Evolutionary conservation across 1,140 invertebrate genomes (phyloP).

Genomic region (Drosophila pruinosa): DNA sequence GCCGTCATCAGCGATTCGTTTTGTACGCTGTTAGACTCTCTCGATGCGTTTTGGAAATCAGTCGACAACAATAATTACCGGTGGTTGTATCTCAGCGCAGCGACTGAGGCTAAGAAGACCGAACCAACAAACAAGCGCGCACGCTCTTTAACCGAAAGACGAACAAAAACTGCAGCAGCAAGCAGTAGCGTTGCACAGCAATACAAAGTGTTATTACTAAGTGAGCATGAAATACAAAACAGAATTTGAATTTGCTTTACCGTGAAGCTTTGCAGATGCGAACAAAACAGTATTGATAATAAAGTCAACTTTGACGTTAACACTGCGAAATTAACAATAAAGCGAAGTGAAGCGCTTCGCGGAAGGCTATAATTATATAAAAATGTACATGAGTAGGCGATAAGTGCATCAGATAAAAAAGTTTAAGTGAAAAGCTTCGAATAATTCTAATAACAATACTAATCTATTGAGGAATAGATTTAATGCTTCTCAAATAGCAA

Average conservation of each 20-base stretch:
- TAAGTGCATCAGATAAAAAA: constrained; percentile 41
- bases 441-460: constrained; percentile 54
- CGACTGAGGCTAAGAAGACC: constrained; percentile 50
- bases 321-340: constrained; percentile 25
- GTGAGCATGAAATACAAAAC: constrained; percentile 16
- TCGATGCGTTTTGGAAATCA: constrained; percentile 82
- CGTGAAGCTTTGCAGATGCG: not conserved
- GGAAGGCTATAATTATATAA: constrained; percentile 53
- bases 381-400: too few species aligned
- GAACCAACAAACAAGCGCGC: constrained; percentile 15
- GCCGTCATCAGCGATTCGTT: constrained; percentile 70
- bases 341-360: not conserved
- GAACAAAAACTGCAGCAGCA: constrained; percentile 11
- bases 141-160: not conserved
- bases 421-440: constrained; percentile 66
- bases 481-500: too few species aligned
- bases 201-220: constrained; percentile 3
- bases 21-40: constrained; percentile 80
- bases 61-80: constrained; percentile 82
- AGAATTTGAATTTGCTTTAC: constrained; percentile 16
- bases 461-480: too few species aligned
- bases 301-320: constrained; percentile 11
- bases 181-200: not conserved
- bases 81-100: constrained; percentile 80
- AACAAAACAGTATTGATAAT: constrained; percentile 31